Evolutionary conservation across 2,797 vertebrate genomes (phyloP), one percentile per base, ranked within the genome.

Genomic region (Anomalospiza imberbis): DNA sequence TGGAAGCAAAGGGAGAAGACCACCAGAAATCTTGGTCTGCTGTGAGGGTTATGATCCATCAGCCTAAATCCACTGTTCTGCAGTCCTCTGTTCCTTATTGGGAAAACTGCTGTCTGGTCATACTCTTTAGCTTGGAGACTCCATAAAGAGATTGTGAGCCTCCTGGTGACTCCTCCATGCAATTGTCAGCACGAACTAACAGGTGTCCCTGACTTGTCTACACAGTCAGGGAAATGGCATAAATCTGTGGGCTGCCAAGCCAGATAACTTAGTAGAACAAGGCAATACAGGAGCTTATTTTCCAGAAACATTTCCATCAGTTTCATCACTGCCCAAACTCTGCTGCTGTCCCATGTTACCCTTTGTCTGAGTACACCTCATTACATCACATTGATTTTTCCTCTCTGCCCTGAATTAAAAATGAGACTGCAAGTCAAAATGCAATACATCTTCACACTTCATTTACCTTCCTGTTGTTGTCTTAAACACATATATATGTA

Each of bases 341-440:
- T 85, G 24, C 24, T 71, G 53, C 54, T 67, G 25, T 61, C 34
- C 45, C 26, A 2, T 32, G 17, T 57, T 83, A 76, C 20, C 6
- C 14, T 77, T 91, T 76, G 38, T 80, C 65, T 77, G 61, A 89
- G 73, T 92, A 67, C 20, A 65, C 12, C 58, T 91, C 48, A 68
- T 88, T 88, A 68, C 22, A 34, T 34, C 15, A 10, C 62, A 88
- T 38, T 78, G 95, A 91, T 93, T 88, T 94, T 88, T 13, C 10
- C 8, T 28, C 57, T 91, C 81, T 88, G 54, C 51, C 32, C 25
- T 65, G 54, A 95, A 92, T 72, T 80, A 50, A 88, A 91, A 92
- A 94, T 91, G 86, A 83, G 61, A 62, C 34, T 77, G 20, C 4
- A 65, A 72, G 68, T 58, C 68, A 89, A 80, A 89, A 89, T 71